Conservation (phyloP, 2,888 invertebrate genomes). For the Sturmia bella region DNA sequence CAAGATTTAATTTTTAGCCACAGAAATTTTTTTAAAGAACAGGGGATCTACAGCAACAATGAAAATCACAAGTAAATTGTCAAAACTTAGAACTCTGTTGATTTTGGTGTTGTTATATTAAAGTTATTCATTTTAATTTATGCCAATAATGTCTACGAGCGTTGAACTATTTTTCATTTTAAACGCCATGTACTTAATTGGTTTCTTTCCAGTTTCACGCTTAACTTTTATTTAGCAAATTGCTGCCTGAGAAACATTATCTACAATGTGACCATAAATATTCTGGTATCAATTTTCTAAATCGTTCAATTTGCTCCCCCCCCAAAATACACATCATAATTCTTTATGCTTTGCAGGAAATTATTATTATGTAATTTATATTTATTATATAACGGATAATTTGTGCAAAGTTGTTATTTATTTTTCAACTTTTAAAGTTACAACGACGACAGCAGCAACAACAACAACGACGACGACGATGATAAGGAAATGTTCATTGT, state of each 20-base stretch:
- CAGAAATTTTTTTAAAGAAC: too few relatives aligned
- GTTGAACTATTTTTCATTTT: too few relatives aligned
- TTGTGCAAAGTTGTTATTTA: conserved; percentile 41
- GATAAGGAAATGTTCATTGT: conserved; percentile 62
- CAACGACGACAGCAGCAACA: not conserved
- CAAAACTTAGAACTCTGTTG: too few relatives aligned
- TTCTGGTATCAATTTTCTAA: not conserved
- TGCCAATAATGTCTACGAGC: too few relatives aligned
- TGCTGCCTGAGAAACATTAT: not conserved
- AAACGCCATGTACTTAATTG: too few relatives aligned
- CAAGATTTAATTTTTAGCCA: too few relatives aligned
- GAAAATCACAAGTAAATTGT: too few relatives aligned
- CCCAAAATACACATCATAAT: conserved; percentile 6
- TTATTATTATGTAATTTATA: conserved; percentile 51
- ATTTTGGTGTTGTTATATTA: too few relatives aligned
- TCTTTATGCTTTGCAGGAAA: conserved; percentile 30
- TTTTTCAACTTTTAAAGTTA: conserved; percentile 20
- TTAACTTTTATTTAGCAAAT: not conserved
- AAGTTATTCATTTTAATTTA: too few relatives aligned
- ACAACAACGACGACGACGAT: not conserved
- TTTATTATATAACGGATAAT: conserved; percentile 54
- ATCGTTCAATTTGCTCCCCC: conserved; percentile 1
- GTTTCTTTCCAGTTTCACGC: not conserved
- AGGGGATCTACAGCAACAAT: too few relatives aligned
- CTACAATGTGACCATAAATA: not conserved